Conservation (phyloP, 2,797 vertebrate species). For the Acropternis orthonyx region DNA sequence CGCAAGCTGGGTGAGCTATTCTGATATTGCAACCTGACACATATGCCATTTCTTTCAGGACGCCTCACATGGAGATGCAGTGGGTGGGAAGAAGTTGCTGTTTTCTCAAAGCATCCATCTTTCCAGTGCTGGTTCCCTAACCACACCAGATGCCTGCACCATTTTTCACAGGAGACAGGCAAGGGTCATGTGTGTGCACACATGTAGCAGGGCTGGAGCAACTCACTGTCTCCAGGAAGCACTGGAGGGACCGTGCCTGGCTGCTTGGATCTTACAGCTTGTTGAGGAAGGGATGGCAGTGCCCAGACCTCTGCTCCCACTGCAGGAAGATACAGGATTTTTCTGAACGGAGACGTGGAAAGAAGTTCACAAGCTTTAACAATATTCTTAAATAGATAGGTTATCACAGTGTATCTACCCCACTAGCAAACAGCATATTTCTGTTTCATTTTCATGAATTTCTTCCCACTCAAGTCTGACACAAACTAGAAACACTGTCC, state of each 20-base stretch:
- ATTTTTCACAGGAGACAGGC: neutral
- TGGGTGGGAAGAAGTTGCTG: neutral
- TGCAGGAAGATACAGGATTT: neutral
- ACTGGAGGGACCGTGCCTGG: accelerated
- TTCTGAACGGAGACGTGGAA: neutral
- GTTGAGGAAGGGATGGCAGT: neutral
- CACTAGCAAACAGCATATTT: neutral
- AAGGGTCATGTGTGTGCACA: accelerated
- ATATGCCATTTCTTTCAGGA: neutral
- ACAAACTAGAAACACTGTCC: conserved; percentile 38
- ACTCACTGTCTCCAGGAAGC: neutral
- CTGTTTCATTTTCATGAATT: conserved; percentile 24
- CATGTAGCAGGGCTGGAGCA: neutral
- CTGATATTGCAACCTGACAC: neutral
- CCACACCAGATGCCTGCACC: neutral
- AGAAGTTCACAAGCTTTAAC: neutral
- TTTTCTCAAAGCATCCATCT: neutral
- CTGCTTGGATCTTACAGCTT: neutral
- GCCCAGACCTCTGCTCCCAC: neutral
- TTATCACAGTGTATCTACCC: neutral
- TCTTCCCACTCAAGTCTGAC: conserved; percentile 46
- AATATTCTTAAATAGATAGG: neutral
- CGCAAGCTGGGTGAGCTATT: neutral
- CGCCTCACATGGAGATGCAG: neutral
- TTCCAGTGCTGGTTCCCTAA: neutral